Base-by-base conservation (phyloP, 2,888 invertebrate species). In the Halictus ligatus region DNA sequence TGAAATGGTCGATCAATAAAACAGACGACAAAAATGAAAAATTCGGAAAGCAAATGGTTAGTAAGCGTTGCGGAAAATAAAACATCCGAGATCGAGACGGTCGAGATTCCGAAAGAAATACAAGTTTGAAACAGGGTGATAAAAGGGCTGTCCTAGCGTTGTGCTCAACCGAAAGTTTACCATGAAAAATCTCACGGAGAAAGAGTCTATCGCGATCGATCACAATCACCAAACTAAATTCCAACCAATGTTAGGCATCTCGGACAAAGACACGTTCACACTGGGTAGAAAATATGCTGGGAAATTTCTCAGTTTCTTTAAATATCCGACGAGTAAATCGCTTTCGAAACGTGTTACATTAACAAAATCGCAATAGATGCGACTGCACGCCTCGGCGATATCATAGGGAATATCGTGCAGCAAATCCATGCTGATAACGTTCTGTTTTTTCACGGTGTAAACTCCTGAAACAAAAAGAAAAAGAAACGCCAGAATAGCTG, bases 381-480 rank as follows among this genome's bases (percentile, higher is more conserved):
- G 91, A 93, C 91, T 92, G 90, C 92, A 92, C 88, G 92, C 94
- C 90, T 94, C 92, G 89, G 92, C 92, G 91, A 94, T 91, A 91
- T 88, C 92, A 83, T 94, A 88, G 81, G 91, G 90, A 92, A 93
- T 91, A 92, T 94, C 93, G 91, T 92, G 92, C 89, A 94, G 92
- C 91, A 92, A 93, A 89, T 95, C 94, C 94, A 93, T 91, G 92
- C 88, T 92, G 89, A 91, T 92, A 93, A 93, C 93, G 92, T 93
- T 92, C 92, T 95, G 91, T 88, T 92, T 94, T 93, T 94, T 93
- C 91, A 92, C 92, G 93, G 94, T 80, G 94, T 94, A 94, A 93
- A 94, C 90, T 91, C 95, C 95, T 95, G 95, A 94, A 95, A 95
- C 95, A 95, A 94, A 95, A 94, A 94, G 83, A 90, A 94, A 92